Evolutionary conservation across 2,888 invertebrate species (phyloP).

Genomic region (Chrysodeixis includens): DNA sequence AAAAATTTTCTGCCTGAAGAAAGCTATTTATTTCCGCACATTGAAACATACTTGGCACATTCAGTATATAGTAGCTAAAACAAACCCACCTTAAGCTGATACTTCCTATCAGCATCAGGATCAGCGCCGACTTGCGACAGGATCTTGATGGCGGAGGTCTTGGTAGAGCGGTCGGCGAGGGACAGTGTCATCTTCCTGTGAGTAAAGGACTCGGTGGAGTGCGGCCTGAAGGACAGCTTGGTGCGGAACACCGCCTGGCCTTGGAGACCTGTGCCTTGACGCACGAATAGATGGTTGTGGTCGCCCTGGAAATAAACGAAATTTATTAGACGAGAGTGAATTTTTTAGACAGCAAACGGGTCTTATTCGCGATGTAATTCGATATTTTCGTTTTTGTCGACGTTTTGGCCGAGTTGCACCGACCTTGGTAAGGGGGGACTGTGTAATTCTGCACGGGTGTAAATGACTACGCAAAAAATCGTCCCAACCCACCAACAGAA

Average conservation of each 20-base stretch:
- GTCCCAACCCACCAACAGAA: too few relatives aligned
- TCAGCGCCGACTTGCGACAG: constrained; percentile 97
- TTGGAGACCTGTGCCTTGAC: constrained; percentile 99
- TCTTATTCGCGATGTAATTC: too few relatives aligned
- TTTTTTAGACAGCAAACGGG: too few relatives aligned
- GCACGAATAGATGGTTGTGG: constrained; percentile 98
- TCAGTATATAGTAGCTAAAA: too few relatives aligned
- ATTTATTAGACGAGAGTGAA: too few relatives aligned
- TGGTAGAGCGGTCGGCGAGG: constrained; percentile 97
- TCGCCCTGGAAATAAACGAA: constrained; percentile 91
- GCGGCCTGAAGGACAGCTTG: constrained; percentile 98
- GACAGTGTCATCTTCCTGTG: constrained; percentile 99
- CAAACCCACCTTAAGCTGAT: constrained; percentile 94
- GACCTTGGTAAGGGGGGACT: too few relatives aligned
- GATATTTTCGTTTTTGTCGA: background rate
- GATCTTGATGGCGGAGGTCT: constrained; percentile 98
- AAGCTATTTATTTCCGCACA: too few relatives aligned
- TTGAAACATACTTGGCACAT: too few relatives aligned
- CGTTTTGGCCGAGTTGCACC: too few relatives aligned
- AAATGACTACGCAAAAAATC: too few relatives aligned
- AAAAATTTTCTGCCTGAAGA: too few relatives aligned
- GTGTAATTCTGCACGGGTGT: too few relatives aligned
- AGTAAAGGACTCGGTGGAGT: constrained; percentile 99
- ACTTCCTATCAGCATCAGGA: constrained; percentile 97
- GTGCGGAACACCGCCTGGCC: constrained; percentile 99